A percentile compares a stretch with the other conserved stretches of the same genome.
phyloP scores from a whole-genome alignment of 2,888 invertebrate genomes.

The Cephus nigrinus region DNA sequence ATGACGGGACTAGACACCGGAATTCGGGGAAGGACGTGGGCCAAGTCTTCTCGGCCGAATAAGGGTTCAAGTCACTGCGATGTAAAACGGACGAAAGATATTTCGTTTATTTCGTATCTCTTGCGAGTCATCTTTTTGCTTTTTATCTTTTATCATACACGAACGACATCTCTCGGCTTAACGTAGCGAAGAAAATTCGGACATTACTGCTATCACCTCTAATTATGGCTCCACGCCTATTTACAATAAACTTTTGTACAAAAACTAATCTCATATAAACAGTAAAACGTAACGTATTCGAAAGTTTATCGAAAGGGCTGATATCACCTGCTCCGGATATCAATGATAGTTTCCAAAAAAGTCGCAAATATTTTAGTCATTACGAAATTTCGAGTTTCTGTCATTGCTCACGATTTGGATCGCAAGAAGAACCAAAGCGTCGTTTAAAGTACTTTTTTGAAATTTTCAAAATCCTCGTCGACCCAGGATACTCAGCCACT shows the following conservation, averaged over 20 bases:
- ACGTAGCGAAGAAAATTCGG: slow-evolving; percentile 47
- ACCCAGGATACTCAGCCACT: not conserved
- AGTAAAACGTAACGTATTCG: slow-evolving; percentile 34
- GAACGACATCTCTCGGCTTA: slow-evolving; percentile 27
- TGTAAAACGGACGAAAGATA: slow-evolving; percentile 61
- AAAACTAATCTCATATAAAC: slow-evolving; percentile 56
- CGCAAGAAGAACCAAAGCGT: not conserved
- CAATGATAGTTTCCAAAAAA: not conserved
- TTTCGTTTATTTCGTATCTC: slow-evolving; percentile 45
- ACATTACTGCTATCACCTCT: slow-evolving; percentile 40
- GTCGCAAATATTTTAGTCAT: not conserved
- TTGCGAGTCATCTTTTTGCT: slow-evolving; percentile 24
- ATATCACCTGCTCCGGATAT: not conserved
- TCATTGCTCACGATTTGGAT: not conserved
- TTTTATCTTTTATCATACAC: slow-evolving; percentile 27
- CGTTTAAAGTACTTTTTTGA: not conserved
- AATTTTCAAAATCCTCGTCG: not conserved
- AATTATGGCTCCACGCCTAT: slow-evolving; percentile 49
- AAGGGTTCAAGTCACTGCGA: not conserved
- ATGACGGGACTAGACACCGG: not conserved
- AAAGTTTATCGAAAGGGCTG: not conserved
- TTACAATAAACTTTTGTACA: slow-evolving; percentile 60
- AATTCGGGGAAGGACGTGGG: not conserved
- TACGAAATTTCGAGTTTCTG: not conserved
- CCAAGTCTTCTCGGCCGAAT: slow-evolving; percentile 9